Base-by-base conservation (phyloP, 1,140 invertebrate species). In the Tribolium castaneum region DNA sequence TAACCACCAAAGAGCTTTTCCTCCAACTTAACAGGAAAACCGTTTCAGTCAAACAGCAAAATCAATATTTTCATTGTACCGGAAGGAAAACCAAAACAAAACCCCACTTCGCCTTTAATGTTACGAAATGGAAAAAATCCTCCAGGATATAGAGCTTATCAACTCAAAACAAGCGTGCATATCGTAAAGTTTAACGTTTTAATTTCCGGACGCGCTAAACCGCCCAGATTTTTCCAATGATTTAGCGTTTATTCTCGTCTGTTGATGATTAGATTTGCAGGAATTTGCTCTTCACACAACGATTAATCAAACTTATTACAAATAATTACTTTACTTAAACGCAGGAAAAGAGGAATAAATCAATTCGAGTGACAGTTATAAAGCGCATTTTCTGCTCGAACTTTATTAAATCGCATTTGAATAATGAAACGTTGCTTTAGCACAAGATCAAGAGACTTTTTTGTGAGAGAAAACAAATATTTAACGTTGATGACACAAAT, bases 181-280 rank as follows among this genome's bases (percentile, higher is more conserved):
- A 59, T 59, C 54, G 54, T 59, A 59, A 59, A 59, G 0, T 25
- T 59, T 59, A 59, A 25, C 16, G 54, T 59, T 59, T 59, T 59
- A 59, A 59, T 59, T 59, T 59, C 54, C 54, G 54, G 54, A 22
- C 3, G 9, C 22, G 6, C 6, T n/a, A 59, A 59, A 59, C 19
- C 10, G 7, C 51, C 10, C n/a, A 1, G 22, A 59, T 59, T 59
- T 14, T 59, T 12, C 54, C 3, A 59, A 59, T 59, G 54, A 59
- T 30, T 59, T 25, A 14, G 14, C 54, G 25, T 59, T 59, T 25
- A 7, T 9, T 45, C 9, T 45, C 9, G 39, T 6, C 14, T 56
- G 4, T 16, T 19, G 52, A 56, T 19, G 14, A 59, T 59, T 45
- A 45, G n/a, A 45, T 45, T 45, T 45, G 2, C 9, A 45, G 2